Evolutionary conservation across 2,113 vertebrate genomes (phyloP).

Genomic region (Lipotes vexillifer): DNA sequence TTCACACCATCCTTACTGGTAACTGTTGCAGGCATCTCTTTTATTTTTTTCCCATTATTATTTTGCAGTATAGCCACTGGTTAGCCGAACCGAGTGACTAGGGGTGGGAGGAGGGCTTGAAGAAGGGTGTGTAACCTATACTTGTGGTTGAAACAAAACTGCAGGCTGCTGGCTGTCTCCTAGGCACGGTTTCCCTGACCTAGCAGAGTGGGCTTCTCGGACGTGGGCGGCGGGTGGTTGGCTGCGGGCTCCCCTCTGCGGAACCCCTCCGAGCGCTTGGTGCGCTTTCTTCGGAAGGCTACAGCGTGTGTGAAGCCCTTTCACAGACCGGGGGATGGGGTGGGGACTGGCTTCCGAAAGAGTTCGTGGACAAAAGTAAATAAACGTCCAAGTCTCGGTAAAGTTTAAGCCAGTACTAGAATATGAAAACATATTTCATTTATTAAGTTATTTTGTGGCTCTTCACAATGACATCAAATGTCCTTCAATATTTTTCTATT

Average conservation of each 20-base stretch:
- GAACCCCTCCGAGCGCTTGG: accelerated
- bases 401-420: neutral
- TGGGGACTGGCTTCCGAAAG: neutral
- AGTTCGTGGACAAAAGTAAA: neutral
- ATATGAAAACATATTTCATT: neutral
- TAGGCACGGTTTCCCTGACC: neutral
- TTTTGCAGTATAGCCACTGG: neutral
- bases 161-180: neutral
- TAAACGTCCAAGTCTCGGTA: neutral
- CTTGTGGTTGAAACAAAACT: neutral
- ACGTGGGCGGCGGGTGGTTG: neutral
- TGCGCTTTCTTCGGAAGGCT: neutral
- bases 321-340: accelerated
- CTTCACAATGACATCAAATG: neutral
- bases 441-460: neutral
- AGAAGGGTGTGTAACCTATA: neutral
- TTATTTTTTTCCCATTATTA: neutral
- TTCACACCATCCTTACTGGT: neutral
- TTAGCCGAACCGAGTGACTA: neutral
- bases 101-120: neutral
- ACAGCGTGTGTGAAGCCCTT: neutral
- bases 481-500: neutral
- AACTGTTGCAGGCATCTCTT: neutral
- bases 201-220: no score
- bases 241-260: neutral